Evolutionary conservation across 1,140 invertebrate genomes (phyloP), one percentile per base, ranked within the genome.

Genomic region (Ips typographus): DNA sequence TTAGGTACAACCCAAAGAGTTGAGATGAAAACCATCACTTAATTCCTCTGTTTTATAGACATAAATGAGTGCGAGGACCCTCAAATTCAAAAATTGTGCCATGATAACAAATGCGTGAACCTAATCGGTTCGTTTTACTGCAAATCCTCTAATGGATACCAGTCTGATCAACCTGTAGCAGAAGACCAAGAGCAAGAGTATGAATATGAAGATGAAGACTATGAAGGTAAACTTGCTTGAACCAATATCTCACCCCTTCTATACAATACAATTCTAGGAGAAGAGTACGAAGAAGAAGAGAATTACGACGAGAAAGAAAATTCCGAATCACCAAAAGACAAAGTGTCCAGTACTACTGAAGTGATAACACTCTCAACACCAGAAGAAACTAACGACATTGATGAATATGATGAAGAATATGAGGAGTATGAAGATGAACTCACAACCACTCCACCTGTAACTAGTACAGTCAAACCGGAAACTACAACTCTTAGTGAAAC

Each of bases 171-270:
- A 65, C 56, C 72, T 43, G 39, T 7, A 4, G 53, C 42, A n/a
- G 44, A 70, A 56, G 39, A 60, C 6, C 61, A 71, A 44, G 39
- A 72, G 22, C 61, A 70, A 37, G 40, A 69, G 40, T 70, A 74
- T 37, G 70, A 73, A 8, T 73, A 73, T 57, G 70, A 69, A 40
- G 72, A 63, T 22, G 72, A 61, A 66, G 72, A 73, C 44, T 71
- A 74, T 71, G 69, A 73, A 53, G 73, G 67, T 60, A 59, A 40
- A 40, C 38, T 39, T 7, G 8, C 4, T 39, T 40, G 3, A 56
- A 40, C 58, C 37, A 55, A 22, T 49, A 3, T 22, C 44, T 49
- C 22, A 49, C 8, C 53, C 1, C n/a, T 39, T 56, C 5, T 37
- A 2, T 40, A 59, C 2, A 2, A 59, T 40, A 8, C 41, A 6